phyloP scores from a whole-genome alignment of 2,113 vertebrate genomes.

The Callipepla californica region DNA sequence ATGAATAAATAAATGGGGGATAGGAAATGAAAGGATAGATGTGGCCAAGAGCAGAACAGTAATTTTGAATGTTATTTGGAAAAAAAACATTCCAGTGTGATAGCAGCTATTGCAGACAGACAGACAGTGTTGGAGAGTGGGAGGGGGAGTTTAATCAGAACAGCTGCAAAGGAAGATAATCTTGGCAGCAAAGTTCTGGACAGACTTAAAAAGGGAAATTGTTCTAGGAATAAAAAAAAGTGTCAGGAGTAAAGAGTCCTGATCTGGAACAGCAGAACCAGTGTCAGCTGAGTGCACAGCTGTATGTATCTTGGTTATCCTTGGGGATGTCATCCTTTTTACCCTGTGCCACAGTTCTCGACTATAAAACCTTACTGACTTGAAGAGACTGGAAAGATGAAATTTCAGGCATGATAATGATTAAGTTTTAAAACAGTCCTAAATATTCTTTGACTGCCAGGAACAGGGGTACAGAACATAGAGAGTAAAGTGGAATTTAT shows the following conservation, averaged over 20 bases:
- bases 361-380: constrained; percentile 1
- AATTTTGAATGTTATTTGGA: neutral
- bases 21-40: neutral
- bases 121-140: neutral
- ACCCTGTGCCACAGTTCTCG: constrained; percentile 12
- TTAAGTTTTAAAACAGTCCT: neutral
- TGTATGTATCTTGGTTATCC: neutral
- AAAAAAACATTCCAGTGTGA: neutral
- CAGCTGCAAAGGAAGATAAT: constrained; percentile 60
- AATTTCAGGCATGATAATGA: neutral
- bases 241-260: neutral
- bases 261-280: neutral
- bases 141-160: neutral
- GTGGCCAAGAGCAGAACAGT: neutral
- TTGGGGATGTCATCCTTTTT: constrained; percentile 27
- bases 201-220: constrained; percentile 26
- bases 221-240: constrained; percentile 7
- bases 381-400: neutral
- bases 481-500: neutral
- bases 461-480: neutral
- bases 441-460: neutral
- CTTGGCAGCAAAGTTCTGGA: constrained; percentile 33
- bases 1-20: neutral
- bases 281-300: constrained; percentile 15
- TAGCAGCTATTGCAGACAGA: constrained; percentile 22